Evolutionary conservation across 2,888 invertebrate genomes (phyloP), one percentile per base, ranked within the genome.

Genomic region (Siphlonurus alternatus): DNA sequence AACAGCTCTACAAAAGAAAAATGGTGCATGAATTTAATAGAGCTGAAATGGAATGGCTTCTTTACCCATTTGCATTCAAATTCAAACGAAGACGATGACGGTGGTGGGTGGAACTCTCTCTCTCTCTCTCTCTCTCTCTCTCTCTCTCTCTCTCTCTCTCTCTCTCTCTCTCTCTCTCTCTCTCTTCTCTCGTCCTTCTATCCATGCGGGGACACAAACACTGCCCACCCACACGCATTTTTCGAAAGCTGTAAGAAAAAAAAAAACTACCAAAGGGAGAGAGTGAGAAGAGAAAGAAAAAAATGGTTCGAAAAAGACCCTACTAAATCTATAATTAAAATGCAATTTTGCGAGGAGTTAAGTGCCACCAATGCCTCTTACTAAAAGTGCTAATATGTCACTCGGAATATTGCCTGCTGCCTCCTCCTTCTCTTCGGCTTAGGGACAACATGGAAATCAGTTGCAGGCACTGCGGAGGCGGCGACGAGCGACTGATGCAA

Each of bases 21-120:
- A 69, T 69, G 69, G 67, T 67, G 67, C 69, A 69, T 69, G 69
- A 69, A 69, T 69, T 69, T 69, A 69, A 69, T 69, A 69, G 69
- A 68, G 69, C 67, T 69, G 69, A 69, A 69, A 69, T 69, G 68
- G 65, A 69, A 69, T 68, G 68, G 68, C 68, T 69, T 67, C 68
- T 69, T 68, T 65, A 65, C 65, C 67, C 69, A 69, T 69, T 69
- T 69, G 67, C 69, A 69, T 69, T 69, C 69, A 69, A 69, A 69
- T 69, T 69, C 67, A 67, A 67, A 68, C 61, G 74, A 74, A 73
- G 65, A 67, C 66, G 65, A 65, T 63, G 62, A 64, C 64, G 59
- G 66, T 25, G 19, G 53, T 23, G 73, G 70, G 68, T 67, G 66
- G 61, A 64, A 59, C 56, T 63, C 59, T 59, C 25, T 23, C 59